These are phyloP conservation scores for Ia io DNA, from an alignment of 2,113 vertebrate species.

Conservation along the genomic window DNA sequence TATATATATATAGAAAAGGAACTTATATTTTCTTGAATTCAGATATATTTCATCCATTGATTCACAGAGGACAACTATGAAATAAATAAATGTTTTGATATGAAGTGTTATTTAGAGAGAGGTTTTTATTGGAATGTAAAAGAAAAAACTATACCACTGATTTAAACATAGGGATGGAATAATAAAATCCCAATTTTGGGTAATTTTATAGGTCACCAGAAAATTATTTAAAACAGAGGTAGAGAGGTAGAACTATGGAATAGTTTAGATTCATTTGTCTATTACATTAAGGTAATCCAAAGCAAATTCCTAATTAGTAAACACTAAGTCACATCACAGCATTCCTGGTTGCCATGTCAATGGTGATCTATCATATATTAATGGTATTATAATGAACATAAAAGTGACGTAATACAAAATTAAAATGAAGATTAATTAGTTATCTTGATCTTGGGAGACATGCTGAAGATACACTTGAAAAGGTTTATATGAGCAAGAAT, in stretches of 20 bases:
- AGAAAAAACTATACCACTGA: not conserved
- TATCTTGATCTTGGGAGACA: not conserved
- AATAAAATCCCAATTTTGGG: not conserved
- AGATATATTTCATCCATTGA: not conserved
- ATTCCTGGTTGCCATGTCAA: not conserved
- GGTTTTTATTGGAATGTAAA: not conserved
- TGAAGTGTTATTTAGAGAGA: not conserved
- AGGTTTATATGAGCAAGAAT: not conserved
- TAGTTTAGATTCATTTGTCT: not conserved
- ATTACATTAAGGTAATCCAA: not conserved
- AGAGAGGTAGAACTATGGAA: not conserved
- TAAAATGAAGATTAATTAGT: constrained; percentile 14
- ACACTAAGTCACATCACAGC: not conserved
- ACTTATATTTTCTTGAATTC: not conserved
- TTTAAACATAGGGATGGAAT: not conserved
- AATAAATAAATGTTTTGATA: not conserved
- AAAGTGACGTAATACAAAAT: constrained; percentile 28
- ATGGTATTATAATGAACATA: constrained; percentile 6
- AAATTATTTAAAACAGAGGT: not conserved
- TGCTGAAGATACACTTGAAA: not conserved
- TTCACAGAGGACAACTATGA: not conserved
- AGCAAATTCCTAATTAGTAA: not conserved
- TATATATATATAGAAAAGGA: not conserved
- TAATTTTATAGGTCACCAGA: not conserved
- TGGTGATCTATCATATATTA: not conserved